These are phyloP conservation scores for Drosophila guanche DNA, from an alignment of 1,140 invertebrate species.

Conservation along the genomic window DNA sequence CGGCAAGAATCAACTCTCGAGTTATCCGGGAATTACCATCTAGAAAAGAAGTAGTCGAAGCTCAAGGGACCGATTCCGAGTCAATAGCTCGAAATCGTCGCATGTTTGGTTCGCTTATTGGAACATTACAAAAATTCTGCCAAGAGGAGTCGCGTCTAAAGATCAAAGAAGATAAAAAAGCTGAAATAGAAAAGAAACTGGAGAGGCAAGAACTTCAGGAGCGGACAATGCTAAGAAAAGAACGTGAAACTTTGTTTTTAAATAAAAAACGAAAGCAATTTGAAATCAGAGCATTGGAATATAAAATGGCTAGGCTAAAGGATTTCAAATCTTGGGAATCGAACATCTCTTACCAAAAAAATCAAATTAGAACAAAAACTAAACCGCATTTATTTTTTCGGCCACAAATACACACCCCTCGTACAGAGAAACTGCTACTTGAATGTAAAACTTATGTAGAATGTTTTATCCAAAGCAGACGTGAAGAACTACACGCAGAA, in stretches of 20 bases:
- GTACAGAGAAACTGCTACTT: conserved; percentile 53
- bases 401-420: conserved; percentile 85
- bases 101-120: conserved; percentile 97
- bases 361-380: conserved; percentile 94
- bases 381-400: conserved; percentile 95
- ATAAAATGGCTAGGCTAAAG: conserved; percentile 93
- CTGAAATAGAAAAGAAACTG: conserved; percentile 95
- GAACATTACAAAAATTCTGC: conserved; percentile 97
- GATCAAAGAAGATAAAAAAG: conserved; percentile 88
- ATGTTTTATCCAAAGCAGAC: conserved; percentile 42
- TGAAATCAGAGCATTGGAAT: conserved; percentile 94
- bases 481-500: conserved; percentile 54
- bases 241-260: conserved; percentile 93
- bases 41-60: conserved; percentile 90
- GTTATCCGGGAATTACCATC: conserved; percentile 88
- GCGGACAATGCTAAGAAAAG: conserved; percentile 92
- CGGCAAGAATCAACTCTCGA: conserved; percentile 83
- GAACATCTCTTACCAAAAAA: conserved; percentile 89
- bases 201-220: conserved; percentile 95
- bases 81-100: conserved; percentile 93
- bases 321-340: conserved; percentile 95
- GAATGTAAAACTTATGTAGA: conserved; percentile 60
- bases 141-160: conserved; percentile 96
- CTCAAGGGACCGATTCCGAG: conserved; percentile 92
- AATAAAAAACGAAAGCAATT: conserved; percentile 93